Evolutionary conservation across 2,888 invertebrate species (phyloP), one percentile per base, ranked within the genome.

Genomic region (Epinotia nisella): DNA sequence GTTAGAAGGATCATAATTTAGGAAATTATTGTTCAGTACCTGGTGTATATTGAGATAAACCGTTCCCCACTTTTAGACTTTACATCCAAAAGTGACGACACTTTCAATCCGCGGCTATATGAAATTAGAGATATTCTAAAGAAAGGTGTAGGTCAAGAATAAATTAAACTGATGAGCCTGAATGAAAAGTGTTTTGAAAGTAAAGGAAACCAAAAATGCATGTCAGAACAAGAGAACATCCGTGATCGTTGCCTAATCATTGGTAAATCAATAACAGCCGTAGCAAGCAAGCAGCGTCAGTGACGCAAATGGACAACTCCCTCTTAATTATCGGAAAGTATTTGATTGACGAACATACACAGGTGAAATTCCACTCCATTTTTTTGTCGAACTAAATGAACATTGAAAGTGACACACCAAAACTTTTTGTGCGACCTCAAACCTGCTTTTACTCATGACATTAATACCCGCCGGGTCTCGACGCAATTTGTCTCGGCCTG

Each of bases 401-500:
- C 65, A 65, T 65, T 39, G 53, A 65, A 65, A 65, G 65, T 65
- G 35, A 39, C 39, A 39, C 35, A 15, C 17, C 21, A 41, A n/a
- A 64, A 55, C 35, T 65, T 39, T 64, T 65, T 65, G n/a, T 29
- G 19, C 41, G 56, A 17, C 11, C 39, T 21, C 67, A 55, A 65
- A 56, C 55, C 45, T 41, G 56, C 41, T 17, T 13, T 58, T 21
- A 19, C 39, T 39, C 39, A 45, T 45, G 9, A n/a, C 39, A 45
- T 45, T 3, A n/a, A 10, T 15, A 19, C n/a, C 0, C 29, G 39
- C 29, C 35, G n/a, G 17, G 13, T 11, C 35, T 35, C n/a, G 11
- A 35, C 7, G 51, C 24, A 49, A 66, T 71, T 71, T 59, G 53
- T 71, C 66, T 65, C 51, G 41, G 64, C 39, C 59, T 53, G 65